A percentile compares a stretch with the other conserved stretches of the same genome.
Conservation (phyloP, 2,888 invertebrate genomes). For the Orchesellides sinensis region DNA sequence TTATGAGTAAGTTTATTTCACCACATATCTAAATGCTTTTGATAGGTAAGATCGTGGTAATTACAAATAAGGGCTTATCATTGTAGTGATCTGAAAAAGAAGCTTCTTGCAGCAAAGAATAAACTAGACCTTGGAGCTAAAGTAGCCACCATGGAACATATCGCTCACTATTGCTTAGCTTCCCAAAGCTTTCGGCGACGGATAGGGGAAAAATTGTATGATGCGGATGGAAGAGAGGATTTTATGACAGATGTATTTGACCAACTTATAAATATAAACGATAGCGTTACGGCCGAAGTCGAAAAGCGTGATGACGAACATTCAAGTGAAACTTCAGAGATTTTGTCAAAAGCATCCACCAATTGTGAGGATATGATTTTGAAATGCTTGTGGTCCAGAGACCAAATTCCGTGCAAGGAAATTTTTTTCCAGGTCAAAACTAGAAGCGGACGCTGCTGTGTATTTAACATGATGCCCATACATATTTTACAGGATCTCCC, state of each 20-base stretch:
- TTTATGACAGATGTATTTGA: background rate
- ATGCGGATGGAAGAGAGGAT: conserved; percentile 3
- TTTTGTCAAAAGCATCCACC: background rate
- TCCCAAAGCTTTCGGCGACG: conserved; percentile 15
- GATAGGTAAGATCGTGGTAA: too few species aligned
- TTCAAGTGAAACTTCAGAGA: too few species aligned
- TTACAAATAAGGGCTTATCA: too few species aligned
- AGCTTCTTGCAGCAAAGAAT: background rate
- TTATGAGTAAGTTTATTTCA: conserved; percentile 64
- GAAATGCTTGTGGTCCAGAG: conserved; percentile 42
- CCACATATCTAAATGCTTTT: too few species aligned
- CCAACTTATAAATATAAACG: too few species aligned
- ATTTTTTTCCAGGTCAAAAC: conserved; percentile 20
- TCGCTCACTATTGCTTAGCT: conserved; percentile 27
- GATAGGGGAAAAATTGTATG: background rate
- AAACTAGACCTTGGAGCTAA: background rate
- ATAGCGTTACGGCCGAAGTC: too few species aligned
- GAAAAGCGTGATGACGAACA: too few species aligned
- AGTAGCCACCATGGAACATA: conserved; percentile 3
- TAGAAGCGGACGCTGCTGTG: conserved; percentile 38
- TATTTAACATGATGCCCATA: conserved; percentile 46
- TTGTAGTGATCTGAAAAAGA: background rate
- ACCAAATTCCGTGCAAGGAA: background rate
- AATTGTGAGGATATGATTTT: background rate
- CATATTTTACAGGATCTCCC: background rate